phyloP scores from a whole-genome alignment of 2,113 vertebrate species.

The Alectura lathami region DNA sequence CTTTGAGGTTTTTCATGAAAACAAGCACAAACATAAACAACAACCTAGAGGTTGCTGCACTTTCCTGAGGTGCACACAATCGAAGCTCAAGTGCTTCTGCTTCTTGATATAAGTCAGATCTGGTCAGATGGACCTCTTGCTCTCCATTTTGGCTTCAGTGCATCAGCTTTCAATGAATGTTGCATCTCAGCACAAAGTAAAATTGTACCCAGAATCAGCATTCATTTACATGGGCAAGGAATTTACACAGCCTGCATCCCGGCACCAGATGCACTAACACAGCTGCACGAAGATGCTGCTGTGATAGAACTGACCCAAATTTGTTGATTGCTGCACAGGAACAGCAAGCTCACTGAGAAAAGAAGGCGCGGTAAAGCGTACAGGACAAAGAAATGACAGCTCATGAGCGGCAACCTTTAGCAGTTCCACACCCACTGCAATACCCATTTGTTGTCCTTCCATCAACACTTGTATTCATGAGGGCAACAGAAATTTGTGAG shows the following conservation, averaged over 20 bases:
- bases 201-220: background rate
- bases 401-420: background rate
- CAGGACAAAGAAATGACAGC: background rate
- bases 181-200: background rate
- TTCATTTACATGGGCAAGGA: background rate
- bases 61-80: background rate
- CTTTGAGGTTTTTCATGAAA: background rate
- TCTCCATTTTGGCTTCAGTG: background rate
- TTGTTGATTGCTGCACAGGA: background rate
- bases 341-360: background rate
- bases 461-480: background rate
- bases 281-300: background rate
- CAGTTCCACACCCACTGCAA: background rate
- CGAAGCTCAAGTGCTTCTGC: background rate
- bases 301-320: background rate
- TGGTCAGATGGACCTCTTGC: background rate
- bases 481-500: background rate
- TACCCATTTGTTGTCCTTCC: background rate
- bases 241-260: background rate
- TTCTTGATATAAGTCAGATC: background rate
- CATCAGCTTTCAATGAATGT: background rate
- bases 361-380: background rate
- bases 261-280: background rate
- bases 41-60: background rate
- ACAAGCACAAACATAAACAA: background rate